Conservation (phyloP, 2,888 invertebrate species). For the Meiosimyza decipiens region DNA sequence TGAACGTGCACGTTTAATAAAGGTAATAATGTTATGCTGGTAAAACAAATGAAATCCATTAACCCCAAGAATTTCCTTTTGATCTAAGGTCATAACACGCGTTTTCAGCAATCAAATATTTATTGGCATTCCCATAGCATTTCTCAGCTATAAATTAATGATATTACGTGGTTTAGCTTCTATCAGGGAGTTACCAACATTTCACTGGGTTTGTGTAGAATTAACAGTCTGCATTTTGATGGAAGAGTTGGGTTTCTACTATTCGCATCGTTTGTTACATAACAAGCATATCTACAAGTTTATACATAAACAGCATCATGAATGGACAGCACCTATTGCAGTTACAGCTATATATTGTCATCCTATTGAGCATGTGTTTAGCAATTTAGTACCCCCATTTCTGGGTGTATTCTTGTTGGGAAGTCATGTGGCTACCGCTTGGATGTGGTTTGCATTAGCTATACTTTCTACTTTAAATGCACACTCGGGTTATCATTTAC, state of each 20-base stretch:
- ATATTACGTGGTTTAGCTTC: constrained; percentile 75
- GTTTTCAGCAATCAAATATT: constrained; percentile 81
- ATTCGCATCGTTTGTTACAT: constrained; percentile 84
- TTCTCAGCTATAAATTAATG: constrained; percentile 73
- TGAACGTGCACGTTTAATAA: constrained; percentile 70
- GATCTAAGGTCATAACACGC: constrained; percentile 73
- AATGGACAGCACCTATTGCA: constrained; percentile 90
- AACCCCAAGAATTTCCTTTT: background rate
- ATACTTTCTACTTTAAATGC: constrained; percentile 82
- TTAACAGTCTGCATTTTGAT: constrained; percentile 78
- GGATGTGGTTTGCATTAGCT: constrained; percentile 84
- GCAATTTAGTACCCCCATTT: constrained; percentile 81
- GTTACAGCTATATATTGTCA: constrained; percentile 84
- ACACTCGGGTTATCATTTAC: constrained; percentile 87
- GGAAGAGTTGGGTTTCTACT: constrained; percentile 86
- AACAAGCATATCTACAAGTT: constrained; percentile 79
- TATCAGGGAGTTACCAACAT: constrained; percentile 78
- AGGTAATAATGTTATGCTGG: constrained; percentile 63
- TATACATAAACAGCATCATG: constrained; percentile 88
- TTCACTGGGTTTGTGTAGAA: constrained; percentile 80
- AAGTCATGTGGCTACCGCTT: constrained; percentile 80
- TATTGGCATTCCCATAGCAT: constrained; percentile 75
- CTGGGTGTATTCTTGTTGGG: constrained; percentile 80
- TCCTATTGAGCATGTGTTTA: constrained; percentile 80
- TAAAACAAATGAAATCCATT: background rate